These are phyloP conservation scores for Rana temporaria DNA, from an alignment of 2,113 vertebrate genomes.

Conservation along the genomic window DNA sequence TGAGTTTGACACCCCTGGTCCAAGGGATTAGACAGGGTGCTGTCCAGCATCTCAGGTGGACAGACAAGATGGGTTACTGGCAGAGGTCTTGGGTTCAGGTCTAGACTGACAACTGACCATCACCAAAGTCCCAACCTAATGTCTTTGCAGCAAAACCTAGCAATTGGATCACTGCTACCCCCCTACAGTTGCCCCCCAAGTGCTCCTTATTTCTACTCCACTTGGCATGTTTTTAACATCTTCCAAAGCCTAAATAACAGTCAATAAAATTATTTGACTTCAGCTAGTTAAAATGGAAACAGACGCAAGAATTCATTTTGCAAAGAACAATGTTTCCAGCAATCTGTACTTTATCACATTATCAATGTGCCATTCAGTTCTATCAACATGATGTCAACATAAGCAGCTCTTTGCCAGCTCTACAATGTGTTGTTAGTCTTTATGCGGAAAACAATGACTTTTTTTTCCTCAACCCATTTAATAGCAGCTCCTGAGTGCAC, in stretches of 20 bases:
- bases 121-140: too few relatives aligned
- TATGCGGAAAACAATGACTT: conserved; percentile 20
- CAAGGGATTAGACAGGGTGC: too few relatives aligned
- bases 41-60: too few relatives aligned
- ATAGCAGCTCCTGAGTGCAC: neutral
- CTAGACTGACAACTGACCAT: too few relatives aligned
- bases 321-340: conserved; percentile 3
- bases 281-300: neutral
- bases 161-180: too few relatives aligned
- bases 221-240: neutral
- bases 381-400: neutral
- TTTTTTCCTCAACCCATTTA: neutral
- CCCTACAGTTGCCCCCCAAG: too few relatives aligned
- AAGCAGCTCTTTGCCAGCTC: neutral
- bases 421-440: neutral
- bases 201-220: too few relatives aligned
- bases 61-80: too few relatives aligned
- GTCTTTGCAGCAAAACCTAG: too few relatives aligned
- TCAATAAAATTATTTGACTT: neutral
- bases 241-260: neutral
- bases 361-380: neutral
- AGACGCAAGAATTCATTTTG: neutral
- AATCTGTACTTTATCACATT: conserved; percentile 1
- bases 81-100: too few relatives aligned
- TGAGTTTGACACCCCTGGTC: too few relatives aligned